Base-by-base conservation (phyloP, 2,113 vertebrate genomes). In the Phylloscopus whistleri region DNA sequence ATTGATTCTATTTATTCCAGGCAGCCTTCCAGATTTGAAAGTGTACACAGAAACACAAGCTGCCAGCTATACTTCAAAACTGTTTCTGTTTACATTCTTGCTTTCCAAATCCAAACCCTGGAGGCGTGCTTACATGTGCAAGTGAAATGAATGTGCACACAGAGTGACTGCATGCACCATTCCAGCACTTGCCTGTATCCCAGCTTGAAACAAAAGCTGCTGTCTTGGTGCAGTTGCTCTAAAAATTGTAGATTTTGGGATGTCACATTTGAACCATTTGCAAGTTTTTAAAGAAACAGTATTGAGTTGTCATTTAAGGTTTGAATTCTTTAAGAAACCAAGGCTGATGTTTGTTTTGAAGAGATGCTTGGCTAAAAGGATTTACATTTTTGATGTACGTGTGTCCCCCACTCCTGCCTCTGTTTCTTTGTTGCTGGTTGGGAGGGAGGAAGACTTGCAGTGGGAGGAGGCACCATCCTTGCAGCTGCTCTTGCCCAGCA, bases 61-160 rank as follows among this genome's bases (percentile, higher is more conserved):
- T 97, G 95, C 94, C 89, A 95, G 77, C 75, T 92, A n/a, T 95
- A 92, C 87, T 95, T 94, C 85, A 90, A 4, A 95, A 94, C 81
- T 76, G 67, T 94, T 95, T 94, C 85, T 95, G 80, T 96, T 95
- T 96, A 97, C 80, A 37, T 89, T 95, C 95, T 63, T 92, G 86
- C 92, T 95, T 91, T 95, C 94, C 93, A 95, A 95, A 94, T 96
- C 74, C 79, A 94, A 93, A 90, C 81, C 94, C 94, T 89, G 95
- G 70, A 94, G 95, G 94, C 60, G 20, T 96, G 69, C 84, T 95
- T 94, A 88, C 86, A 91, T 91, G 95, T 89, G 82, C 73, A 89
- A 91, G 52, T 55, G 44, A 77, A 94, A 81, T 55, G 53, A 87
- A 74, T 53, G 68, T 69, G 82, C 60, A 56, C 87, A 63, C 72